Evolutionary conservation across 2,113 vertebrate species (phyloP).

Genomic region (Chrysochloris asiatica): DNA sequence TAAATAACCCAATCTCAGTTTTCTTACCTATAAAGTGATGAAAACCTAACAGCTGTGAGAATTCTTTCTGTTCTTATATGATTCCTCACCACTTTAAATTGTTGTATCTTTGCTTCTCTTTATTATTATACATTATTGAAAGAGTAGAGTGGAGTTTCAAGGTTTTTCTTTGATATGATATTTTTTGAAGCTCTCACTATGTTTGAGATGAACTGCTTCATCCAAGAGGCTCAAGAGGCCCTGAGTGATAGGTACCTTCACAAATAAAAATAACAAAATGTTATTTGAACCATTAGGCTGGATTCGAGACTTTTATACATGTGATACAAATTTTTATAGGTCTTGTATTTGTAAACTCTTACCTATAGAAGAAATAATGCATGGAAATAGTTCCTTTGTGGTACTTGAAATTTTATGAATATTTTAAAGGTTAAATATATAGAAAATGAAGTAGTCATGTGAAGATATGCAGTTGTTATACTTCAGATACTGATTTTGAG

Average conservation of each 20-base stretch:
- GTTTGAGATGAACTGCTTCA: background rate
- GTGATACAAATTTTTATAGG: background rate
- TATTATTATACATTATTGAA: background rate
- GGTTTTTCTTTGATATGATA: background rate
- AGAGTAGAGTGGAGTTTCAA: background rate
- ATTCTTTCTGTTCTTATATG: background rate
- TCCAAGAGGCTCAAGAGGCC: background rate
- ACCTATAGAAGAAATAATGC: background rate
- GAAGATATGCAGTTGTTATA: background rate
- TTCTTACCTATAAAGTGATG: background rate
- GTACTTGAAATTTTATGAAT: conserved; percentile 34
- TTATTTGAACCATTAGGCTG: background rate
- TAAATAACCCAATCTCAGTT: background rate
- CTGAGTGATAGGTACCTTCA: background rate
- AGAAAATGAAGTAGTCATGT: conserved; percentile 29
- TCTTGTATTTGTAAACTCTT: background rate
- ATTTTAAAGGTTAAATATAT: background rate
- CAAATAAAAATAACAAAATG: background rate
- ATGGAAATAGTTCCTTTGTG: conserved; percentile 25
- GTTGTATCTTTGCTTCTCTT: background rate
- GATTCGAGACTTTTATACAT: background rate
- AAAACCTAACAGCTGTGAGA: background rate
- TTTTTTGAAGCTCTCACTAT: background rate
- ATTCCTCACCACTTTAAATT: background rate
- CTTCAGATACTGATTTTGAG: conserved; percentile 9